phyloP scores from a whole-genome alignment of 2,888 invertebrate genomes.

The Steinernema carpocapsae region DNA sequence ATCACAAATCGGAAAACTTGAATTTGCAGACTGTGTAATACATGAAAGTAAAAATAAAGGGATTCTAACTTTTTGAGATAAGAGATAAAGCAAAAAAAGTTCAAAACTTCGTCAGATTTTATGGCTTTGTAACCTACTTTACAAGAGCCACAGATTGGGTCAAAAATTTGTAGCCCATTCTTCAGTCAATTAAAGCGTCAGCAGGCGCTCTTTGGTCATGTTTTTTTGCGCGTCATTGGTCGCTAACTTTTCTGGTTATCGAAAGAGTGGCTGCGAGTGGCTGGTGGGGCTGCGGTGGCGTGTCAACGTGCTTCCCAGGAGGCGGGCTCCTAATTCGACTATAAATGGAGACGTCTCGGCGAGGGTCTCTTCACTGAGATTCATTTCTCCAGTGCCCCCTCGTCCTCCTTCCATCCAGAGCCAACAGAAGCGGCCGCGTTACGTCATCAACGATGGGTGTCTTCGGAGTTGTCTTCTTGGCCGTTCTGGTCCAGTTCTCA shows the following conservation, averaged over 20 bases:
- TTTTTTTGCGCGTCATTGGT: constrained; percentile 11
- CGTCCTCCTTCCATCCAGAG: not conserved
- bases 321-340: not conserved
- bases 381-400: constrained; percentile 9
- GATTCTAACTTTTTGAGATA: no score
- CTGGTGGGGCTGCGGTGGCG: constrained; percentile 14
- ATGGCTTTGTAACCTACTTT: no score
- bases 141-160: no score
- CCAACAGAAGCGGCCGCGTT: not conserved
- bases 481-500: not conserved
- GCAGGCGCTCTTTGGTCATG: constrained; percentile 3
- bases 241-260: constrained; percentile 13
- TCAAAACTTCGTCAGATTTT: no score
- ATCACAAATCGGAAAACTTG: no score
- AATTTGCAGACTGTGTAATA: no score
- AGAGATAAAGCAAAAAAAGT: no score
- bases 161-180: no score
- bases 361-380: constrained; percentile 3
- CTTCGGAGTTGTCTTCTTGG: not conserved
- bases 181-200: constrained; percentile 6
- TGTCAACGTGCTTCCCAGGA: not conserved
- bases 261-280: no score
- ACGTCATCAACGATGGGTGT: constrained; percentile 1
- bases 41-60: no score
- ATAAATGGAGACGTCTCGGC: not conserved